These are phyloP conservation scores for Nomia melanderi DNA, from an alignment of 1,140 invertebrate genomes.

Conservation along the genomic window DNA sequence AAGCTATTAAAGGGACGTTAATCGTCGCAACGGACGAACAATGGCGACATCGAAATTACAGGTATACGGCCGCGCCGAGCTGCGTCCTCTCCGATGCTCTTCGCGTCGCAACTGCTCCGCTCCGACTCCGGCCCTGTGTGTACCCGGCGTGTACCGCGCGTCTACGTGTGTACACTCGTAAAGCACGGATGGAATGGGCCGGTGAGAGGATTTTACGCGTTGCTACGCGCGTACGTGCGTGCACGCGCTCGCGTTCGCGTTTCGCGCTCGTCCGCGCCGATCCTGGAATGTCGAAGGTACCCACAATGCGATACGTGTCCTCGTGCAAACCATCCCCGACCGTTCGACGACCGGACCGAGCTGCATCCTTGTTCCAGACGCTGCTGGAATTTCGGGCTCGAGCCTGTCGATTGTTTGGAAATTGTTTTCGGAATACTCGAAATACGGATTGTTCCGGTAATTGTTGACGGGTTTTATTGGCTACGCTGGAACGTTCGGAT, in stretches of 20 bases:
- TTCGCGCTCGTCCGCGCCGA: not conserved
- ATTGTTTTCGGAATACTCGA: conserved; percentile 12
- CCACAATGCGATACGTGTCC: conserved; percentile 51
- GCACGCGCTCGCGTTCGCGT: conserved; percentile 26
- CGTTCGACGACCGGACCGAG: too few species aligned
- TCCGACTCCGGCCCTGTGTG: not conserved
- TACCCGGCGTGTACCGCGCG: not conserved
- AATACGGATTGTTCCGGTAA: conserved; percentile 15
- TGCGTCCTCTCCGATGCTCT: not conserved
- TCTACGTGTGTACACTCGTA: conserved; percentile 29
- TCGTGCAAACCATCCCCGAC: conserved; percentile 29
- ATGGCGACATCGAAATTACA: conserved; percentile 68
- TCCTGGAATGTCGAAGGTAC: conserved; percentile 51
- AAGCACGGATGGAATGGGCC: conserved; percentile 32
- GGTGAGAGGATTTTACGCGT: conserved; percentile 56
- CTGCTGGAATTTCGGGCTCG: conserved; percentile 19
- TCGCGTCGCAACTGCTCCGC: conserved; percentile 32
- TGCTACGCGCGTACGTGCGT: conserved; percentile 42
- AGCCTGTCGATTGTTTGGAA: not conserved
- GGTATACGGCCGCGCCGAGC: conserved; percentile 53
- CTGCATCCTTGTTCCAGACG: conserved; percentile 11
- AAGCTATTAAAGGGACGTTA: conserved; percentile 65
- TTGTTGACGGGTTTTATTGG: conserved; percentile 16
- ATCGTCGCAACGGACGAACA: conserved; percentile 64
- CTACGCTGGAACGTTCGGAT: not conserved